Evolutionary conservation across 2,888 invertebrate species (phyloP).

Genomic region (Hyalella azteca): DNA sequence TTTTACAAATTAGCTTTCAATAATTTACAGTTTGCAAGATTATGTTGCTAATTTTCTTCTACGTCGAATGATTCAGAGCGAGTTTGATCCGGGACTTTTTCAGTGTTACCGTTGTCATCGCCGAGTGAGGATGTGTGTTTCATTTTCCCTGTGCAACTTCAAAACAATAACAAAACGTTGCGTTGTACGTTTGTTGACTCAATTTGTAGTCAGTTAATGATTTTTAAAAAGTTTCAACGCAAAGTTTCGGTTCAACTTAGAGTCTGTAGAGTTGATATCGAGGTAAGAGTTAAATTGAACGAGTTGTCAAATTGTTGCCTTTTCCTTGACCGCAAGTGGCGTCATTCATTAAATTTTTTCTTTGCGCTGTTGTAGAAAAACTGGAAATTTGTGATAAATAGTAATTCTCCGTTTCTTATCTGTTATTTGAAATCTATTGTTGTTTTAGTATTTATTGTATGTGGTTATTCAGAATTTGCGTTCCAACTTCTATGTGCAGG

Average conservation of each 20-base stretch:
- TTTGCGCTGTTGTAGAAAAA: too few species aligned
- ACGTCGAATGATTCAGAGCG: constrained; percentile 12
- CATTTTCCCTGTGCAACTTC: not conserved
- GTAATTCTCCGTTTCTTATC: too few species aligned
- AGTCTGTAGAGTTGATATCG: not conserved
- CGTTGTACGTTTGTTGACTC: not conserved
- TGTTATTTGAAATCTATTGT: too few species aligned
- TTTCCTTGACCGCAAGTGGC: too few species aligned
- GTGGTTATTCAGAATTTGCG: too few species aligned
- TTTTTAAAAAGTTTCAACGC: not conserved
- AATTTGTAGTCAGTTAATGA: not conserved
- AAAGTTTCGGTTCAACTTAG: not conserved
- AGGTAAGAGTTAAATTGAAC: not conserved
- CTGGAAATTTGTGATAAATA: too few species aligned
- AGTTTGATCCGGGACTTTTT: constrained; percentile 29
- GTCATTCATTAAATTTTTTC: too few species aligned
- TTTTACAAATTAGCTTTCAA: too few species aligned
- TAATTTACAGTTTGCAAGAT: not conserved
- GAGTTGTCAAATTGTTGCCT: not conserved
- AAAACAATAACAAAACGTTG: constrained; percentile 33
- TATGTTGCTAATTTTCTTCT: not conserved
- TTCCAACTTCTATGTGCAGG: too few species aligned
- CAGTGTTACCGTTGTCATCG: constrained; percentile 23
- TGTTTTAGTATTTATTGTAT: too few species aligned
- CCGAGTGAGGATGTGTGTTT: constrained; percentile 28